Evolutionary conservation across 2,797 vertebrate species (phyloP).

Genomic region (Crocidura indochinensis): DNA sequence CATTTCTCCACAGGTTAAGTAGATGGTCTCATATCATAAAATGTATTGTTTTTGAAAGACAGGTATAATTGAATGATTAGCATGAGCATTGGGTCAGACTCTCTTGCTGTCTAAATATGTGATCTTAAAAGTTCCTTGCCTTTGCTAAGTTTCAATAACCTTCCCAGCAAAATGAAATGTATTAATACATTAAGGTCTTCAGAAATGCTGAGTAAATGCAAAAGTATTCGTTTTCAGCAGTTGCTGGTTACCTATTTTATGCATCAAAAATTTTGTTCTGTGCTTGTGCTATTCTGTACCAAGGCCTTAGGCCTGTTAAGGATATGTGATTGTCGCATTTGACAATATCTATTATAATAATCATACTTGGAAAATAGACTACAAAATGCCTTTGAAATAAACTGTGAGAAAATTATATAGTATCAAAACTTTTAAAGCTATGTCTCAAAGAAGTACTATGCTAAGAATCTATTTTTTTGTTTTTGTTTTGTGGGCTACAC

Average conservation of each 20-base stretch:
- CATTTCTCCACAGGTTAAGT: not conserved
- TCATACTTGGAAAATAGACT: not conserved
- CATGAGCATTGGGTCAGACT: not conserved
- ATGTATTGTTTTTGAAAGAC: not conserved
- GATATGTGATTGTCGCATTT: not conserved
- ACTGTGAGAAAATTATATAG: not conserved
- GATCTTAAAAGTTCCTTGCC: not conserved
- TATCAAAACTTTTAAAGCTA: not conserved
- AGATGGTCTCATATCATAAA: not conserved
- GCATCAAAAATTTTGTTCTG: not conserved
- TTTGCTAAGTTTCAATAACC: conserved; percentile 1
- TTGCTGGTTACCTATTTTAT: not conserved
- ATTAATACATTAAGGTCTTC: not conserved
- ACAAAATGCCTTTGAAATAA: conserved; percentile 7
- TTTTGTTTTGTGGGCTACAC: too few relatives aligned
- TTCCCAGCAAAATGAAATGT: not conserved
- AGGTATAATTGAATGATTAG: not conserved
- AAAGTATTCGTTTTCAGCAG: not conserved
- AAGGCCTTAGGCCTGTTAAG: not conserved
- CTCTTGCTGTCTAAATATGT: not conserved
- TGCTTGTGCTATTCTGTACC: not conserved
- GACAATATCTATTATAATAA: not conserved
- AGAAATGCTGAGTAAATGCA: not conserved
- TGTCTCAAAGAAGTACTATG: not conserved
- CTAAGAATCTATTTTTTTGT: too few relatives aligned